These are phyloP conservation scores for Pegoplata infirma DNA, from an alignment of 2,888 invertebrate genomes.

Conservation along the genomic window DNA sequence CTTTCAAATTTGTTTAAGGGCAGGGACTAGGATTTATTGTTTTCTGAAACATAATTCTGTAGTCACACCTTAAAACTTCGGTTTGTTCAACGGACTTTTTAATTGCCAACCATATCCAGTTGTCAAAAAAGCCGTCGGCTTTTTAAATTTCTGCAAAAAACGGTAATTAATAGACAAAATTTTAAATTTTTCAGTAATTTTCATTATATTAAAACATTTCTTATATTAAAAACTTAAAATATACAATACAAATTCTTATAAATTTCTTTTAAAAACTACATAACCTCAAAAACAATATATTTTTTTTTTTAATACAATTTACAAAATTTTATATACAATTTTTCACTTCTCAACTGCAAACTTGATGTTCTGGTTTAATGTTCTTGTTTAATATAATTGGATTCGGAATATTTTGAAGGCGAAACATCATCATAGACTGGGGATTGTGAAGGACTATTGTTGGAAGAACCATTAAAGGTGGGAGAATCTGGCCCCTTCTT, in stretches of 20 bases:
- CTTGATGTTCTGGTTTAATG: too few relatives aligned
- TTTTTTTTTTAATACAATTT: conserved; percentile 16
- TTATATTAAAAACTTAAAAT: conserved; percentile 12
- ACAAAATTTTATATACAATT: background rate
- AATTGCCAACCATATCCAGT: too few relatives aligned
- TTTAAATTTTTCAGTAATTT: conserved; percentile 9
- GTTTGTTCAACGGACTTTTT: too few relatives aligned
- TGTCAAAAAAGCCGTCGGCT: conserved; percentile 8
- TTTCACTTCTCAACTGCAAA: too few relatives aligned
- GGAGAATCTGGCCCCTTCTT: conserved; percentile 88
- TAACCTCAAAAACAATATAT: background rate
- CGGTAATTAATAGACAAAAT: too few relatives aligned
- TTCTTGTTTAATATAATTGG: conserved; percentile 32
- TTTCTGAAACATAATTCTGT: too few relatives aligned
- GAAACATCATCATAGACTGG: conserved; percentile 23
- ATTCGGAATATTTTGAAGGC: conserved; percentile 27
- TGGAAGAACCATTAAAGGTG: conserved; percentile 70
- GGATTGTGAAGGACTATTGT: conserved; percentile 51
- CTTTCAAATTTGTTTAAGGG: too few relatives aligned
- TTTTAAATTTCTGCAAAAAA: background rate
- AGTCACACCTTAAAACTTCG: too few relatives aligned
- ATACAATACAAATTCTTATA: conserved; percentile 4
- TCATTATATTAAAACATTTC: conserved; percentile 7
- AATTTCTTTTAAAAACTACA: conserved; percentile 19
- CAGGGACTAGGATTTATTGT: too few relatives aligned